Evolutionary conservation across 2,888 invertebrate species (phyloP).

Genomic region (Sphaerophoria taeniata): DNA sequence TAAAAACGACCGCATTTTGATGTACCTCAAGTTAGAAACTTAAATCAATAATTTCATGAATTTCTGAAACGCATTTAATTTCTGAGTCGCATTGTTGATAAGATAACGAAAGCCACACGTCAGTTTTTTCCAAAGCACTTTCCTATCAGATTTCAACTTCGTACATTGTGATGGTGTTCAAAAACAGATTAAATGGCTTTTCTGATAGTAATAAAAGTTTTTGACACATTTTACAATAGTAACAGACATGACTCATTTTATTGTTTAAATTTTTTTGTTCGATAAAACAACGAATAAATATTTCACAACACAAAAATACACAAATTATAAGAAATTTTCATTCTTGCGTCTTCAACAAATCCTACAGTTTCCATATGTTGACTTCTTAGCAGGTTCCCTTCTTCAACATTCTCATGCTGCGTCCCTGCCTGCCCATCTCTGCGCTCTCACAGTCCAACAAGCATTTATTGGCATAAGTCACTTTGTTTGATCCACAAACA

Average conservation of each 20-base stretch:
- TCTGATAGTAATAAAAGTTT: neutral
- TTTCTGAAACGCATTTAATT: neutral
- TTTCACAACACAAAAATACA: slow-evolving; percentile 29
- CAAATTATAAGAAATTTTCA: neutral
- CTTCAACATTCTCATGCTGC: slow-evolving; percentile 76
- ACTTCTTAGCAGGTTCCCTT: slow-evolving; percentile 76
- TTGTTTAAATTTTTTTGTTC: neutral
- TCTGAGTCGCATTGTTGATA: neutral
- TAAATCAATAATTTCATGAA: no score
- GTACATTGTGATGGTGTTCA: neutral
- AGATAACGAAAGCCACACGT: slow-evolving; percentile 4
- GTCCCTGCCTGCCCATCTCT: slow-evolving; percentile 76
- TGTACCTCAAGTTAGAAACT: no score
- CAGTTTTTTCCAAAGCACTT: neutral
- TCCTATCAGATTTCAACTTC: neutral
- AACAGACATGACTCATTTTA: slow-evolving; percentile 5
- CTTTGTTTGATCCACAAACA: slow-evolving; percentile 77
- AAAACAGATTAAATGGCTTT: slow-evolving; percentile 1
- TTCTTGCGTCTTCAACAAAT: neutral
- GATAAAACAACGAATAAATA: neutral
- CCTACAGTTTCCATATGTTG: neutral
- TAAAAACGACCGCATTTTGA: no score
- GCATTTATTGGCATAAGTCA: slow-evolving; percentile 79
- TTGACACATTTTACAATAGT: neutral
- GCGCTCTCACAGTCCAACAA: slow-evolving; percentile 77